These are phyloP conservation scores for Zoanthus sociatus DNA, from an alignment of 92 coral and sea anemone species.

Conservation along the genomic window DNA sequence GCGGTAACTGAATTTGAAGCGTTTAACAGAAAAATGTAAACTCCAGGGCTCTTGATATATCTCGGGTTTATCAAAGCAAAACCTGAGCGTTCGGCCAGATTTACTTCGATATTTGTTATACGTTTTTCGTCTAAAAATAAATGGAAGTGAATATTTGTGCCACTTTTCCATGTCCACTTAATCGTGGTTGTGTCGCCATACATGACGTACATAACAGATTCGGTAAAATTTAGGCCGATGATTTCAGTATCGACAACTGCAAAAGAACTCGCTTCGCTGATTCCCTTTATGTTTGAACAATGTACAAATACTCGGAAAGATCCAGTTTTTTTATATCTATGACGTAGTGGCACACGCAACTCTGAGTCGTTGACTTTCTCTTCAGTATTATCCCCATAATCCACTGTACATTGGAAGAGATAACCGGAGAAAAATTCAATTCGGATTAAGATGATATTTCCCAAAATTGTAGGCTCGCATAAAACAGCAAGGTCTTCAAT, in stretches of 20 bases:
- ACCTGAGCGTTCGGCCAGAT: constrained; percentile 4
- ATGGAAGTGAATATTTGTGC: constrained; percentile 60
- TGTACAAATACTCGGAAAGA: constrained; percentile 45
- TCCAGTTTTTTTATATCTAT: constrained; percentile 57
- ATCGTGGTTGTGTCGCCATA: constrained; percentile 56
- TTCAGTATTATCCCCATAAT: constrained; percentile 60
- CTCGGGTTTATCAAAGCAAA: constrained; percentile 38
- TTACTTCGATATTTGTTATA: not conserved
- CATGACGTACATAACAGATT: constrained; percentile 11
- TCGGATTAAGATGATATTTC: constrained; percentile 56
- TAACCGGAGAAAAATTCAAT: constrained; percentile 69
- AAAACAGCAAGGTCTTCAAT: constrained; percentile 66
- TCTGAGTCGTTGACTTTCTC: constrained; percentile 37
- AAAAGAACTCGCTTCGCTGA: constrained; percentile 2
- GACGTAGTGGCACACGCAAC: constrained; percentile 56
- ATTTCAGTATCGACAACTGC: constrained; percentile 73
- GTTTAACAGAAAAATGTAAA: constrained; percentile 62
- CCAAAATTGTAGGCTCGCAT: constrained; percentile 67
- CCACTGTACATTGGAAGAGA: constrained; percentile 61
- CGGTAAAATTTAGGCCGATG: constrained; percentile 62
- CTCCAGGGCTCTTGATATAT: constrained; percentile 68
- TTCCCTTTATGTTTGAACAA: constrained; percentile 62
- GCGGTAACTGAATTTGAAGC: constrained; percentile 76
- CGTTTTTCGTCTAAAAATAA: constrained; percentile 40
- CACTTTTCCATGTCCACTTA: constrained; percentile 77